Conservation (phyloP, 2,797 vertebrate species). For the Brachymystax lenok region DNA sequence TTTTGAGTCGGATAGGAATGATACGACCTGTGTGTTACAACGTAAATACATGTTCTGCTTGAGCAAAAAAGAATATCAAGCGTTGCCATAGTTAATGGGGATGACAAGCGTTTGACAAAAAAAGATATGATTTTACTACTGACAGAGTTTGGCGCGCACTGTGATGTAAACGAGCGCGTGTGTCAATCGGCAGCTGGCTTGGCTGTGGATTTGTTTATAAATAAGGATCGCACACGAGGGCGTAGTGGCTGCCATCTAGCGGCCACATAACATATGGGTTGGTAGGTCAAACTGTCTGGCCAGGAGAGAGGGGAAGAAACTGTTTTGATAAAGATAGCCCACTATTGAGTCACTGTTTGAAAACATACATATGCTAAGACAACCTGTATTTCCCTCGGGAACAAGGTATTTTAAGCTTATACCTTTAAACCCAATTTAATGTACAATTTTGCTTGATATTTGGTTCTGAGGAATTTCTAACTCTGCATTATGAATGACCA, state of each 20-base stretch:
- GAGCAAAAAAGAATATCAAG: background rate
- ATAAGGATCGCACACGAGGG: slow-evolving; percentile 56
- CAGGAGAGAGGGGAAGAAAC: background rate
- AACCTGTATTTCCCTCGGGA: too few species aligned
- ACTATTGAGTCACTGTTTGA: background rate
- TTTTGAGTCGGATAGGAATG: slow-evolving; percentile 1
- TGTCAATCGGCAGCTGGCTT: slow-evolving; percentile 7
- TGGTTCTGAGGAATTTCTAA: too few species aligned
- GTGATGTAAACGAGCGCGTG: slow-evolving; percentile 21
- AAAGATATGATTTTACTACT: background rate
- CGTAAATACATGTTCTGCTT: slow-evolving; percentile 25
- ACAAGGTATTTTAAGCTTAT: too few species aligned
- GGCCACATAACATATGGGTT: slow-evolving; percentile 38
- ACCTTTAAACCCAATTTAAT: too few species aligned
- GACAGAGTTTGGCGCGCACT: background rate
- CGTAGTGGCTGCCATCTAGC: slow-evolving; percentile 53
- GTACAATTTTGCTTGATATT: too few species aligned
- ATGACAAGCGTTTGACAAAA: background rate
- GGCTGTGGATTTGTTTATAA: slow-evolving; percentile 78
- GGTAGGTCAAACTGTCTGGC: slow-evolving; percentile 37
- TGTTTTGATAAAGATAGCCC: background rate
- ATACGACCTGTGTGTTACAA: slow-evolving; percentile 40
- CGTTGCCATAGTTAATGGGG: too few species aligned
- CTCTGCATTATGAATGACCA: too few species aligned
- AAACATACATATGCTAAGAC: background rate